Evolutionary conservation across 1,140 invertebrate genomes (phyloP).

Genomic region (Sycophaga agraensis): DNA sequence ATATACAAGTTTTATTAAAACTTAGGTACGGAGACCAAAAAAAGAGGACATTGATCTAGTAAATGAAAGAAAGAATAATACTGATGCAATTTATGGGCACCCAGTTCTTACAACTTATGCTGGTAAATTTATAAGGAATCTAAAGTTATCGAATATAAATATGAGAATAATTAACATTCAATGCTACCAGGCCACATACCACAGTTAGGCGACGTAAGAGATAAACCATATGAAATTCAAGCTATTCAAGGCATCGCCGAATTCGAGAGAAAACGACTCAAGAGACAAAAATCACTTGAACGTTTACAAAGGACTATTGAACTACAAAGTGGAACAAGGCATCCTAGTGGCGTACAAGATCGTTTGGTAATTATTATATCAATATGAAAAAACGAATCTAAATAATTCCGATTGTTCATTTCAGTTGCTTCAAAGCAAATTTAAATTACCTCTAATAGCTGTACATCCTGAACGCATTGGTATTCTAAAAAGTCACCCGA

Average conservation of each 20-base stretch:
- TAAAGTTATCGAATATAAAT: too few relatives aligned
- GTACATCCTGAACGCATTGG: constrained; percentile 67
- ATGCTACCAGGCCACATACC: constrained; percentile 71
- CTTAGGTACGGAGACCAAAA: constrained; percentile 59
- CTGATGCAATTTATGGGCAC: constrained; percentile 67
- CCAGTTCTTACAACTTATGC: constrained; percentile 71
- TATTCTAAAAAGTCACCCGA: constrained; percentile 60
- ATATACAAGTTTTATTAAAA: background rate
- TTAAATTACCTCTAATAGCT: constrained; percentile 65
- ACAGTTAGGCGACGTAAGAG: constrained; percentile 61
- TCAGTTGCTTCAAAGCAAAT: constrained; percentile 65
- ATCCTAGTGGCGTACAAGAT: constrained; percentile 63
- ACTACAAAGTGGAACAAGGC: constrained; percentile 60
- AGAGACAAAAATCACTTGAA: constrained; percentile 58
- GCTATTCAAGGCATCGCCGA: constrained; percentile 69
- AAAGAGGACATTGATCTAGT: constrained; percentile 65
- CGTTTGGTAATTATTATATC: constrained; percentile 58
- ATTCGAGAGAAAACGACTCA: constrained; percentile 65
- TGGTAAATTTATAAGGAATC: constrained; percentile 50
- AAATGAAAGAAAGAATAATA: constrained; percentile 61
- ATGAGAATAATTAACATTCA: too few relatives aligned
- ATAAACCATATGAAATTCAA: constrained; percentile 66
- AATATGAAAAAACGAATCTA: background rate
- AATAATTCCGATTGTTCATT: background rate
- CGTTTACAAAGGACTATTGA: constrained; percentile 59